Conservation (phyloP, 2,797 vertebrate species). For the Steatocranus sp. region DNA sequence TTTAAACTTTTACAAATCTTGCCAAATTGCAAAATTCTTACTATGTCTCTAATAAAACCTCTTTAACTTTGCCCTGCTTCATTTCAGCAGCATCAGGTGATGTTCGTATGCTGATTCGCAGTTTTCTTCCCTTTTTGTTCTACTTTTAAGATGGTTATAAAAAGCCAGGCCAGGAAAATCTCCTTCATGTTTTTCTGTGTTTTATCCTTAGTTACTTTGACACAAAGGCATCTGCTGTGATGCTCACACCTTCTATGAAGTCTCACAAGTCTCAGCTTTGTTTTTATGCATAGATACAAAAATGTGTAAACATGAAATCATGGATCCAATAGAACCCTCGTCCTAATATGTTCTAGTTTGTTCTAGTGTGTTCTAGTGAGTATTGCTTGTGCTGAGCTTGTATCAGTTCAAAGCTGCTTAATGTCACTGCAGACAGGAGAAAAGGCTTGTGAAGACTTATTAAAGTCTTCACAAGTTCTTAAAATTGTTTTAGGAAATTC, state of each 20-base stretch:
- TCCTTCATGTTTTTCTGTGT: not conserved
- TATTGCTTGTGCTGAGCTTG: not conserved
- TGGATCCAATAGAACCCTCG: not conserved
- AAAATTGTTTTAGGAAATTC: too few species aligned
- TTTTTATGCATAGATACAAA: not conserved
- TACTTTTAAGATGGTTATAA: not conserved
- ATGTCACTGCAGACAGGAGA: not conserved
- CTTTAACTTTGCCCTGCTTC: not conserved
- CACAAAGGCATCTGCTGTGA: not conserved
- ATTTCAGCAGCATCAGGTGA: not conserved
- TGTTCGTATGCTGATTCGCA: accelerated
- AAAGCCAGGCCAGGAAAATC: not conserved
- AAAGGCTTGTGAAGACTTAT: not conserved
- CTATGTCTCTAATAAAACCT: not conserved
- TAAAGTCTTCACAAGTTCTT: not conserved
- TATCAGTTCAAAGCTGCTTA: not conserved
- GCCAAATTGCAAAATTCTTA: not conserved
- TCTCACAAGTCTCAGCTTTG: not conserved
- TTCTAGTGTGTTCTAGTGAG: not conserved
- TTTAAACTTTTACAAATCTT: not conserved
- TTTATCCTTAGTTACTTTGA: not conserved
- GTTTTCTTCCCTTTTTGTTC: not conserved
- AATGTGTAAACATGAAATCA: not conserved
- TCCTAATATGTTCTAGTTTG: not conserved
- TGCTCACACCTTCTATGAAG: not conserved